A percentile compares a stretch with the other conserved stretches of the same genome.
Conservation (phyloP, 2,113 vertebrate species). For the Sitta europaea region DNA sequence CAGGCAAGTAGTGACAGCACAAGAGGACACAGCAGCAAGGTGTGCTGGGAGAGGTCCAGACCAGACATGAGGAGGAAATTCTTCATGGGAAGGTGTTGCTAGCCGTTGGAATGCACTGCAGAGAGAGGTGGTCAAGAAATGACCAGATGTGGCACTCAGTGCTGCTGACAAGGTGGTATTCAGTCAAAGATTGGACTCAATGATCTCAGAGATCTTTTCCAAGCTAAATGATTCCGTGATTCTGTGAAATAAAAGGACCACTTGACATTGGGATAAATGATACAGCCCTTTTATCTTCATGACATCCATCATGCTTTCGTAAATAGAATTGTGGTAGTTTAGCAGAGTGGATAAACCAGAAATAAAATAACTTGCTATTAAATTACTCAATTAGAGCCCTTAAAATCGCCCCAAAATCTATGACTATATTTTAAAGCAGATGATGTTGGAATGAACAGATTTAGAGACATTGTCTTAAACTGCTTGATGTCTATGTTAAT, state of each 20-base stretch:
- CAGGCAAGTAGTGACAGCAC: rapidly evolving
- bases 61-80: not conserved
- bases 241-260: not conserved
- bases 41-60: not conserved
- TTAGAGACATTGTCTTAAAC: not conserved
- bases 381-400: not conserved
- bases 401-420: not conserved
- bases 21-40: not conserved
- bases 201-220: not conserved
- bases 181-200: no score
- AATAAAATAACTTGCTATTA: not conserved
- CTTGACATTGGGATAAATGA: not conserved
- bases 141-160: no score
- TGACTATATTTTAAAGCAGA: not conserved
- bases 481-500: not conserved
- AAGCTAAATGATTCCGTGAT: not conserved
- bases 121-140: not conserved
- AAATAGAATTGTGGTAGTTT: not conserved
- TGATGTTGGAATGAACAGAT: not conserved
- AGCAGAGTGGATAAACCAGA: not conserved
- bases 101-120: no score
- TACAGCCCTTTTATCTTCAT: not conserved
- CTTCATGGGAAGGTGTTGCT: not conserved
- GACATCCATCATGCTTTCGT: not conserved
- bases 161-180: not conserved